Conservation (phyloP, 2,888 invertebrate species). For the Odontocolon sp. region DNA sequence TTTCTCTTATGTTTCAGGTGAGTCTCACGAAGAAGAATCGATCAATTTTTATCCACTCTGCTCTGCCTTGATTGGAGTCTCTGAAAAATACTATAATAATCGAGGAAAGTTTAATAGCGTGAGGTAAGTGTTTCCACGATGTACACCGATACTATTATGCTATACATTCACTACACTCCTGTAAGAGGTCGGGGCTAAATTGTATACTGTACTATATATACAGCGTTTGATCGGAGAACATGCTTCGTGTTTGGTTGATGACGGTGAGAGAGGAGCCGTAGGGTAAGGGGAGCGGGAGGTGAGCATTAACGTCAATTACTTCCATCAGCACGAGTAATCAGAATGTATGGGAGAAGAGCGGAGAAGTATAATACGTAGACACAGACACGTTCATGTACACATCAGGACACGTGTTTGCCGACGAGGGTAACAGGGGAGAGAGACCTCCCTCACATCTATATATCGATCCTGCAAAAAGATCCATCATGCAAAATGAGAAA, state of each 20-base stretch:
- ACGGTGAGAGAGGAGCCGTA: conserved; percentile 28
- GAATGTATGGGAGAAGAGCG: conserved; percentile 47
- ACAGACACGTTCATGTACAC: background rate
- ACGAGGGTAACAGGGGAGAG: background rate
- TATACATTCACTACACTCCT: no score
- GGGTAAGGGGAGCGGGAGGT: conserved; percentile 14
- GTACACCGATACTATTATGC: conserved; percentile 33
- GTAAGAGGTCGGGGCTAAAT: conserved; percentile 42
- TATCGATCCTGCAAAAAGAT: no score
- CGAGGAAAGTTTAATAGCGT: conserved; percentile 45
- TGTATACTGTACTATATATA: conserved; percentile 35
- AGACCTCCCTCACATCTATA: background rate
- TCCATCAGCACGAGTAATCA: conserved; percentile 61
- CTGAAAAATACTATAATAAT: conserved; percentile 52
- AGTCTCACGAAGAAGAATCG: conserved; percentile 21
- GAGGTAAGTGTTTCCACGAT: conserved; percentile 54
- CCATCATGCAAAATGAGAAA: no score
- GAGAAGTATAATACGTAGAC: conserved; percentile 25
- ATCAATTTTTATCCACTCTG: conserved; percentile 46
- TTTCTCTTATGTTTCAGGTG: conserved; percentile 2
- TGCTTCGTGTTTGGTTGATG: conserved; percentile 33
- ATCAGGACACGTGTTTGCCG: background rate
- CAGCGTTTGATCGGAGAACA: conserved; percentile 41
- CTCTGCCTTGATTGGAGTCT: conserved; percentile 39
- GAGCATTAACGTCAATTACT: conserved; percentile 65